Conservation (phyloP, 2,888 invertebrate species). For the Harpagoxenus sublaevis region DNA sequence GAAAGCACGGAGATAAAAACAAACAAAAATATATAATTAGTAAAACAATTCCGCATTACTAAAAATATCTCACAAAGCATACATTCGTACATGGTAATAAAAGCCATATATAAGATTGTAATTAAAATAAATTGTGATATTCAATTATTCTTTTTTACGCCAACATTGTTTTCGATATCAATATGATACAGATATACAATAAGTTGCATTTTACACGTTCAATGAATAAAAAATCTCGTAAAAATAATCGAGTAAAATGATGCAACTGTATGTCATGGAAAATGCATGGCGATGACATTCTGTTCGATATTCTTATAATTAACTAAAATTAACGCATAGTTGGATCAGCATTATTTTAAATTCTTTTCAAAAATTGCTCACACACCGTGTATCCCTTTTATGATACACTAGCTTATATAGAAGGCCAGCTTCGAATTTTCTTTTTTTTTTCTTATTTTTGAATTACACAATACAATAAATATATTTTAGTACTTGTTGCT, state of each 20-base stretch:
- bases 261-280: constrained; percentile 40
- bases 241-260: constrained; percentile 16
- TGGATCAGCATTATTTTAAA: not conserved
- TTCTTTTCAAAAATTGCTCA: constrained; percentile 7
- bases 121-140: constrained; percentile 33
- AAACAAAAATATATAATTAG: constrained; percentile 10
- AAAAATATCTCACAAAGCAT: constrained; percentile 24
- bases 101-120: not conserved
- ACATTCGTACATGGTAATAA: constrained; percentile 1
- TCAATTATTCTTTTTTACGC: constrained; percentile 6
- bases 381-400: not conserved
- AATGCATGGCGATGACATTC: constrained; percentile 11
- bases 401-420: constrained; percentile 27
- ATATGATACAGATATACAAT: constrained; percentile 29
- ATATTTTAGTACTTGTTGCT: constrained; percentile 10
- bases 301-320: not conserved
- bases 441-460: constrained; percentile 39
- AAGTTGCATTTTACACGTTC: constrained; percentile 3
- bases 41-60: constrained; percentile 17
- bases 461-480: constrained; percentile 54
- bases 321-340: not conserved
- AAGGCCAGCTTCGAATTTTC: constrained; percentile 50
- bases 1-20: constrained; percentile 1
- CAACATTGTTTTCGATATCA: constrained; percentile 18
- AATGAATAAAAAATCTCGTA: constrained; percentile 12